Base-by-base conservation (phyloP, 2,797 vertebrate genomes). In the Sebastes melanostomus region DNA sequence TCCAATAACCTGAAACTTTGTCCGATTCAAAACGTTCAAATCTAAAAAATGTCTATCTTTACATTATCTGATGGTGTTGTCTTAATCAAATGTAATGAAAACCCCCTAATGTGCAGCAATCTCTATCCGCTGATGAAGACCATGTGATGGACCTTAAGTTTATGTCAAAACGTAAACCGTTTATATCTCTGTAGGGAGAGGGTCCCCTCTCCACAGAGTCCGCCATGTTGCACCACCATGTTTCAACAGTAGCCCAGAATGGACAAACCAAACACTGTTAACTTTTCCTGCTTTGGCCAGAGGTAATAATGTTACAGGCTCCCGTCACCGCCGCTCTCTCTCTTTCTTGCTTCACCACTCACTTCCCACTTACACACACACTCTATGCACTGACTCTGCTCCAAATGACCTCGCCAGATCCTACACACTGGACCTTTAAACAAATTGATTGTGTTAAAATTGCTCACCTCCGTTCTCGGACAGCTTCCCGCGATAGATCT, bases 401-500 rank as follows among this genome's bases (percentile, higher is more conserved):
- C 46, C 46, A 50, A 20, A 50, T 50, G 18, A 50, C 46, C 2
- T 50, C 18, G 0, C 46, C 46, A 50, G 0, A 50, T 50, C 46
- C 46, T 50, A 50, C 46, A 50, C 46, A 4, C 46, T 20, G 42
- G 16, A 46, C 7, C 42, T 18, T 50, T 50, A 50, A 50, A 8
- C 12, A 18, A 10, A 29, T 1, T 5, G 20, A 79, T 11, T 32
- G 29, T 32, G 70, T 73, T n/a, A 8, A 38, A 25, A 71, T 3
- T 6, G 13, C 88, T 91, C 77, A 99, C 98, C 98, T 87, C 98
- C 98, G 0, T 97, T 99, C 91, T 99, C 98, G 2, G 98, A 97
- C 67, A 99, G 95, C 81, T 98, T 99, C 13, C 98, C 98, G 0
- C 98, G 96, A 92, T 99, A 99, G 91, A 99, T 99, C 88, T 99